Percentiles rank a stretch among this genome's conserved stretches.
Conservation (phyloP, 2,888 invertebrate species). For the Leucophenga montana region DNA sequence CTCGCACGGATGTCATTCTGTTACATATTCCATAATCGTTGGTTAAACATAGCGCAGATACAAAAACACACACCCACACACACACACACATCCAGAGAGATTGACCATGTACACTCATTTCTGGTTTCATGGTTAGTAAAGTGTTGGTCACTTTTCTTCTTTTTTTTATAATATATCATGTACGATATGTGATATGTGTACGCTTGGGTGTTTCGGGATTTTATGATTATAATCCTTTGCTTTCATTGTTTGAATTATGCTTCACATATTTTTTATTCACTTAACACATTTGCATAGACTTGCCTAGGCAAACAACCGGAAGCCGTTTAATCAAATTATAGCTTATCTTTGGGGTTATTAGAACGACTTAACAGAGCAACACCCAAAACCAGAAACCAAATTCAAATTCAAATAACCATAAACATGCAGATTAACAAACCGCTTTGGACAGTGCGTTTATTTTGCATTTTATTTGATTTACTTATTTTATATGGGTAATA, state of each 20-base stretch:
- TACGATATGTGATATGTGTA: too few relatives aligned
- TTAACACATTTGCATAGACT: constrained; percentile 52
- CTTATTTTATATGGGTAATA: too few relatives aligned
- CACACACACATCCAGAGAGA: constrained; percentile 32
- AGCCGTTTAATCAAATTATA: constrained; percentile 59
- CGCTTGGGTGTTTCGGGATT: constrained; percentile 24
- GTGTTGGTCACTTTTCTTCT: constrained; percentile 1
- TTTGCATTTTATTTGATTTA: too few relatives aligned
- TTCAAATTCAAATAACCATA: constrained; percentile 61
- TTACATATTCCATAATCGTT: constrained; percentile 63
- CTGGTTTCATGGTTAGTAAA: not conserved
- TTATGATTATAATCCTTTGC: constrained; percentile 52
- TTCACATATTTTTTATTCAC: constrained; percentile 65
- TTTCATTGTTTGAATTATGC: constrained; percentile 58
- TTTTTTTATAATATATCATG: not conserved
- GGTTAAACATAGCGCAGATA: constrained; percentile 57
- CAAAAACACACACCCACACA: constrained; percentile 28
- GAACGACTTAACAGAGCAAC: constrained; percentile 56
- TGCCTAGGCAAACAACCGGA: constrained; percentile 7
- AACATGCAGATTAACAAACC: constrained; percentile 57
- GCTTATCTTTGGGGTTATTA: constrained; percentile 52
- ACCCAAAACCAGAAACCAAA: constrained; percentile 39
- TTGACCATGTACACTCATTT: not conserved
- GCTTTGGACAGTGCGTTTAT: too few relatives aligned
- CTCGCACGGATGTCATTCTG: constrained; percentile 35